Base-by-base conservation (phyloP, 2,113 vertebrate species). In the Periophthalmus modestus region DNA sequence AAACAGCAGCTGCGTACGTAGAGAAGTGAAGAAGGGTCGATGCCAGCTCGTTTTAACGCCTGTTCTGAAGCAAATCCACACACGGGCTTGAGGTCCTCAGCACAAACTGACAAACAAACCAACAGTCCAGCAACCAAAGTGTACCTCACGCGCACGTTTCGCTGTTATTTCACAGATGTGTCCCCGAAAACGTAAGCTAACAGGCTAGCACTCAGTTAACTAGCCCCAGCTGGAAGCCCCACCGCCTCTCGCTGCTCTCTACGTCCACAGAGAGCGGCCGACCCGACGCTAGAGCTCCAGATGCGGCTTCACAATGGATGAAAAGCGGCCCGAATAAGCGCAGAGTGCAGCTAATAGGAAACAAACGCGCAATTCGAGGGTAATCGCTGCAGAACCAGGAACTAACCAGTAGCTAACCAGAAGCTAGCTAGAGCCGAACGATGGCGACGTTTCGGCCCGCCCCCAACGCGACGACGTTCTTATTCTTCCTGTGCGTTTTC, bases 391-490 rank as follows among this genome's bases (percentile, higher is more conserved):
- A 43, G 7, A n/a, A 9, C 19, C 47, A n/a, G 7, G 19, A n/a
- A 18, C 52, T 54, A n/a, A 54, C 52, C 47, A 54, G 18, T 4
- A 19, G 16, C 50, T 54, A 82, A 77, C 76, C 57, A 36, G 54
- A 76, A 16, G 48, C 48, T 50, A 82, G 78, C 76, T 57, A 34
- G 54, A 75, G 28, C 39, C 39, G 7, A 50, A 78, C 79, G 85
- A 88, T 85, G 87, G 81, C 90, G 89, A 88, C 82, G 82, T 81
- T 80, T 80, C 78, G 85, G 78, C 82, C 52, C 52, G 81, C 83
- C 82, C 76, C 69, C 70, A 69, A 78, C 79, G 46, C 3, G 14
- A 77, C 80, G 82, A 80, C 80, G 5, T 39, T 39, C 36, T 4
- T 28, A 1, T 3, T 28, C 28, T 3, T 1, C 28, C 28, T 28